Evolutionary conservation across 2,888 invertebrate species (phyloP).

Genomic region (Cephus sareptanus): DNA sequence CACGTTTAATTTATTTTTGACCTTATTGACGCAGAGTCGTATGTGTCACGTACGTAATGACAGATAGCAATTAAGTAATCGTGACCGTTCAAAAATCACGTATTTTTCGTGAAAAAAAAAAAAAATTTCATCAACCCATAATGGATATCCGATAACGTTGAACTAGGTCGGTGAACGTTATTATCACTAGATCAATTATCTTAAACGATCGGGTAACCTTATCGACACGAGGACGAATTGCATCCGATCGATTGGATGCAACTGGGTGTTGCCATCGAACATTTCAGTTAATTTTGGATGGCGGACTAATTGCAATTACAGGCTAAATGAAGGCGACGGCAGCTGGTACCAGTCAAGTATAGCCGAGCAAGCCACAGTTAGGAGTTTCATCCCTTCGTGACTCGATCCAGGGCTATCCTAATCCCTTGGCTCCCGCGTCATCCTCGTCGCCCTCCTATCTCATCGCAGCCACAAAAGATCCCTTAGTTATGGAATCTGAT

Average conservation of each 20-base stretch:
- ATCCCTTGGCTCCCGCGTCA: not conserved
- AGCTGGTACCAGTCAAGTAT: not conserved
- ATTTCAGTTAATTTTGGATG: not conserved
- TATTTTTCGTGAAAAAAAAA: not conserved
- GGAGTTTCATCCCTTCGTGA: not conserved
- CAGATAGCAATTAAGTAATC: not conserved
- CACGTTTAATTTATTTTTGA: not conserved
- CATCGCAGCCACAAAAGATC: not conserved
- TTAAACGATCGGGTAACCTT: not conserved
- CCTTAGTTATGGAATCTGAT: not conserved
- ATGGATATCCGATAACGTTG: not conserved
- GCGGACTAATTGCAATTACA: constrained; percentile 18
- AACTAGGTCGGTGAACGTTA: not conserved
- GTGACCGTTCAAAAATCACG: not conserved
- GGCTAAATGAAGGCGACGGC: constrained; percentile 5
- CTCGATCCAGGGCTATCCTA: not conserved
- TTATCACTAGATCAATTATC: not conserved
- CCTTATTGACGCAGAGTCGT: not conserved
- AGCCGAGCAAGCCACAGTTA: not conserved
- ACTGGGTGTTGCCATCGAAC: not conserved
- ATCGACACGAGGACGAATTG: not conserved
- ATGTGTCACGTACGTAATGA: not conserved
- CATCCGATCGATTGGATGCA: constrained; percentile 2
- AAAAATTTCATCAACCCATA: not conserved
- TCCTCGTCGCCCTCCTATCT: not conserved